Evolutionary conservation across 1,140 invertebrate species (phyloP), one percentile per base, ranked within the genome.

Genomic region (Conus ventricosus): DNA sequence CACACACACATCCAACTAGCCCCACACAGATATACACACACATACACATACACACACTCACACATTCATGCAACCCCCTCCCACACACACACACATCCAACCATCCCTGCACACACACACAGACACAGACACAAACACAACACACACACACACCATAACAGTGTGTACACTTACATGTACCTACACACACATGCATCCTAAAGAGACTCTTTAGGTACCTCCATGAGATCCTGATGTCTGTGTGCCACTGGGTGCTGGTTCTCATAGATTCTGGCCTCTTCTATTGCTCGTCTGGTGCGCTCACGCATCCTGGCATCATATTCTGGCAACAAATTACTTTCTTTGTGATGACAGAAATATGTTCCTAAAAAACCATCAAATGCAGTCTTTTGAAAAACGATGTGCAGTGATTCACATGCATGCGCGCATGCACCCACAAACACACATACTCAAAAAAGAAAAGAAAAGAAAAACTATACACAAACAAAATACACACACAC

Each of bases 191-290:
- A 71, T 20, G 7, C 15, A 71, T 8, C 7, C 6, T n/a, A 23
- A 20, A n/a, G 6, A 20, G 7, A 71, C 6, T 71, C 20, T 71
- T 71, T 20, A 20, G 10, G 20, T 71, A 71, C 67, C 67, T 71
- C 67, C 67, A 71, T 71, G 23, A 71, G 20, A 71, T 13, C 67
- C 11, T 71, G 7, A 20, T 71, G 17, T 20, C 20, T 71, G 67
- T 71, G 5, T 1, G 23, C 5, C 7, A 15, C 80, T 17, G 80
- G 7, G 15, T 25, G 71, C 13, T 75, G 67, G 4, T 71, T 87
- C 53, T 87, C 85, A 55, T 71, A 78, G 54, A 80, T 78, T 17
- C 85, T 39, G 75, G 85, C 85, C 11, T 27, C 67, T 10, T 78
- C 85, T 55, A 71, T 51, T 20, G 85, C 71, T 78, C 85, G 76